These are phyloP conservation scores for Gallinago solitaria DNA, from an alignment of 2,797 vertebrate species.

Conservation along the genomic window DNA sequence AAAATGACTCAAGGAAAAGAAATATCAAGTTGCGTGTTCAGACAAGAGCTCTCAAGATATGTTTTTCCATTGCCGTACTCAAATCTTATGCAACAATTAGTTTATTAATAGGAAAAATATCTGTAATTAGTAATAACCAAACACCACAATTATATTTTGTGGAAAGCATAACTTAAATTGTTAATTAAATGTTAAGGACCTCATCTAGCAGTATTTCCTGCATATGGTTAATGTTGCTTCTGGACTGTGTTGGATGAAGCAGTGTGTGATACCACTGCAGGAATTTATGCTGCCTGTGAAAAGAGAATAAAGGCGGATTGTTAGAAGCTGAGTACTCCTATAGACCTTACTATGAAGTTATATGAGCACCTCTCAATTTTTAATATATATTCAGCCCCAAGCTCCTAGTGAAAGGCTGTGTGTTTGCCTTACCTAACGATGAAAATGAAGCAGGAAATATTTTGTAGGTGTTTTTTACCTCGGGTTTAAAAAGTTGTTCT, in stretches of 20 bases:
- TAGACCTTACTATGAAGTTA: not conserved
- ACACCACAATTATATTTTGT: not conserved
- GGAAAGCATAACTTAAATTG: not conserved
- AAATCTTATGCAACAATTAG: not conserved
- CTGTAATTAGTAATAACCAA: not conserved
- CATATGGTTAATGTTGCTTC: not conserved
- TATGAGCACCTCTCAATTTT: conserved; percentile 1
- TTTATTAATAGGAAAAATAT: not conserved
- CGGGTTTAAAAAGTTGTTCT: not conserved
- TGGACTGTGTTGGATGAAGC: not conserved
- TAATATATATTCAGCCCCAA: not conserved
- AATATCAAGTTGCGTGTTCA: not conserved
- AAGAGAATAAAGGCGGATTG: not conserved
- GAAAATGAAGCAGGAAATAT: not conserved
- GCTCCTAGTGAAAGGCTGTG: not conserved
- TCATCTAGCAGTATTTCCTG: not conserved
- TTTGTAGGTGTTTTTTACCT: not conserved
- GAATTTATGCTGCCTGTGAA: not conserved
- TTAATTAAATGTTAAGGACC: not conserved
- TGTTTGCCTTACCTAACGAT: not conserved
- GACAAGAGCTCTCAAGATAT: not conserved
- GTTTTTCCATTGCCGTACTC: not conserved
- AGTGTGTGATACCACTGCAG: not conserved
- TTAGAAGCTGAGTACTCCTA: not conserved
- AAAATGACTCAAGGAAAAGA: not conserved